Percentiles rank a stretch among this genome's conserved stretches.
phyloP scores from a whole-genome alignment of 1,140 invertebrate species.

The Drosophila mauritiana region DNA sequence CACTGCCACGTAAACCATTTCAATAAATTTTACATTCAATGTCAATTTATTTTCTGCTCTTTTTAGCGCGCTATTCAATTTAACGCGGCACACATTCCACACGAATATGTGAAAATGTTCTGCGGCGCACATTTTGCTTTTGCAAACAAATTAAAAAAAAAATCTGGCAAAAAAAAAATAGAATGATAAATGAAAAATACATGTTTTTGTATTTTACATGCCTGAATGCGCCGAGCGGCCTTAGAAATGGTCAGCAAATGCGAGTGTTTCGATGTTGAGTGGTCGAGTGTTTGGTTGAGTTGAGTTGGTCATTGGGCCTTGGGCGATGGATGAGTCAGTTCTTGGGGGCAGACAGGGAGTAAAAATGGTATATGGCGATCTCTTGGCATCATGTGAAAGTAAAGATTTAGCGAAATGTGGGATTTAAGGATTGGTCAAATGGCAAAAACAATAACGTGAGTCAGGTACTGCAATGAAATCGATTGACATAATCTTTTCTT shows the following conservation, averaged over 20 bases:
- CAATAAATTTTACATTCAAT: constrained; percentile 78
- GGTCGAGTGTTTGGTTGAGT: constrained; percentile 18
- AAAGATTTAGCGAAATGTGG: neutral
- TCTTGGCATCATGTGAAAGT: neutral
- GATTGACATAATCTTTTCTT: no score
- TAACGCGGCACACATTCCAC: constrained; percentile 48
- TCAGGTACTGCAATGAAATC: no score
- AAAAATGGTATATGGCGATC: neutral
- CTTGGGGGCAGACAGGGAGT: neutral
- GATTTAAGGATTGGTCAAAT: neutral
- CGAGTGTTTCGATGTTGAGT: constrained; percentile 17
- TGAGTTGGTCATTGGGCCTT: constrained; percentile 1
- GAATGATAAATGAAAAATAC: constrained; percentile 54
- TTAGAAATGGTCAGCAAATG: constrained; percentile 55
- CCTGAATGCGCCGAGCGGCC: constrained; percentile 52
- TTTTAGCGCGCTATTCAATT: constrained; percentile 72
- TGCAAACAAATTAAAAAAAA: constrained; percentile 69
- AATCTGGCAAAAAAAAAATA: constrained; percentile 22
- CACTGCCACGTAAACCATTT: constrained; percentile 70
- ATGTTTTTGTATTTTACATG: constrained; percentile 55
- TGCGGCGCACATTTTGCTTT: constrained; percentile 53
- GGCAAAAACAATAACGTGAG: neutral
- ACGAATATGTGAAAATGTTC: constrained; percentile 47
- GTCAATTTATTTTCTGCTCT: constrained; percentile 75
- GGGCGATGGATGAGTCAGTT: constrained; percentile 27